Base-by-base conservation (phyloP, 2,797 vertebrate genomes). In the Taenioides sp. region DNA sequence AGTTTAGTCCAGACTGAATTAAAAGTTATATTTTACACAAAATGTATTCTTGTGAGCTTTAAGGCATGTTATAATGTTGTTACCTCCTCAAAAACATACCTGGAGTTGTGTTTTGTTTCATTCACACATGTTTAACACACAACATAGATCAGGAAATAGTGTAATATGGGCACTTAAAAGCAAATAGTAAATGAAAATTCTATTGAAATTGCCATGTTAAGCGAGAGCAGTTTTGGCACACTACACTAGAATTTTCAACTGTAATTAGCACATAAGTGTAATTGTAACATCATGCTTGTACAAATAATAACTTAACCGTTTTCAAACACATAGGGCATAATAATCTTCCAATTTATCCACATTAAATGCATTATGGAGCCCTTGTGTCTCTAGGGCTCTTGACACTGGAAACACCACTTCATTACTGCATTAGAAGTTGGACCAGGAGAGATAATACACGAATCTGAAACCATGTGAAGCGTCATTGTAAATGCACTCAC, bases 321-420 rank as follows among this genome's bases (percentile, higher is more conserved):
- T 65, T 65, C 22, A 65, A 23, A 49, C 40, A 65, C 18, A 37
- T 7, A 62, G 18, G 31, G 34, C 34, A 63, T 40, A 40, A 40
- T 40, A 22, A 40, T 40, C 9, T 23, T 49, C 14, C n/a, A 25
- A 49, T 40, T 22, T 14, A 49, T 47, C 37, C 9, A 16, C 31
- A 61, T 63, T 43, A 43, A 22, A 43, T 12, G 18, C 60, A 62
- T 28, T 34, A 62, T 4, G 7, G 47, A n/a, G 28, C 57, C 7
- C 37, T 47, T 25, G 22, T 47, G 37, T 50, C 63, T 49, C 23
- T 27, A 3, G 1, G 34, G 28, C 47, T 49, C 17, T 7, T 16
- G 55, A 69, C 14, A 17, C n/a, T 5, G 62, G 52, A 57, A 67
- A 50, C 60, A n/a, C 60, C 60, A 34, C 60, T 62, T 62, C 20